These are phyloP conservation scores for Thyatira batis DNA, from an alignment of 2,888 invertebrate species.

Conservation along the genomic window DNA sequence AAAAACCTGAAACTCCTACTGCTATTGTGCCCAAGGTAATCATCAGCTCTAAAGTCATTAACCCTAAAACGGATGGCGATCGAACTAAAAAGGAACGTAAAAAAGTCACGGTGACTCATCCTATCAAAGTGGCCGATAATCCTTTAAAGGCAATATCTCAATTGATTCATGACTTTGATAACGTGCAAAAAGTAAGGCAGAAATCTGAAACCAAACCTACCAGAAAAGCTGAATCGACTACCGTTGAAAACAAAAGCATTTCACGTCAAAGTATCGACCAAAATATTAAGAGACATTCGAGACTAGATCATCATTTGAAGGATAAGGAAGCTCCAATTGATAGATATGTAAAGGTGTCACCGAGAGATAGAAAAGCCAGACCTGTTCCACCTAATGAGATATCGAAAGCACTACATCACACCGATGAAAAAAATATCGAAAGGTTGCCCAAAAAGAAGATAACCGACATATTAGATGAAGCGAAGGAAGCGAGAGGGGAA, in stretches of 20 bases:
- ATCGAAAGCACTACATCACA: slow-evolving; percentile 25
- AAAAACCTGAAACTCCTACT: slow-evolving; percentile 24
- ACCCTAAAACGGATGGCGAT: slow-evolving; percentile 36
- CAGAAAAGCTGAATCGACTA: slow-evolving; percentile 43
- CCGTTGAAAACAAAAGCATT: slow-evolving; percentile 31
- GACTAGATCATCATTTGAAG: slow-evolving; percentile 43
- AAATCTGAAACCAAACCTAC: slow-evolving; percentile 40
- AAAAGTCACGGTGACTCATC: slow-evolving; percentile 23
- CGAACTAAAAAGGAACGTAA: slow-evolving; percentile 44
- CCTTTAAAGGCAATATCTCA: slow-evolving; percentile 71
- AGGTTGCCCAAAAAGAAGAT: slow-evolving; percentile 48
- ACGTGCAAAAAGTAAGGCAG: slow-evolving; percentile 56
- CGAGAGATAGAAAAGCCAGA: slow-evolving; percentile 30
- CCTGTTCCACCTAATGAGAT: slow-evolving; percentile 24
- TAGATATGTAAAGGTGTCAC: slow-evolving; percentile 13
- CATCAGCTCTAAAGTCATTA: slow-evolving; percentile 53
- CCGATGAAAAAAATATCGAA: slow-evolving; percentile 39
- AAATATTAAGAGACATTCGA: slow-evolving; percentile 36
- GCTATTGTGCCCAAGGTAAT: slow-evolving; percentile 60
- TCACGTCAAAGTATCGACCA: slow-evolving; percentile 28
- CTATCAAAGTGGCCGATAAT: slow-evolving; percentile 46
- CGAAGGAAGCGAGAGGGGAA: slow-evolving; percentile 70
- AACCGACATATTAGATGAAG: slow-evolving; percentile 65
- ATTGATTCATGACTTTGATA: slow-evolving; percentile 65
- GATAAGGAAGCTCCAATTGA: slow-evolving; percentile 26